A percentile compares a stretch with the other conserved stretches of the same genome.
phyloP scores from a whole-genome alignment of 2,888 invertebrate species.

The Leptopterna dolabrata region DNA sequence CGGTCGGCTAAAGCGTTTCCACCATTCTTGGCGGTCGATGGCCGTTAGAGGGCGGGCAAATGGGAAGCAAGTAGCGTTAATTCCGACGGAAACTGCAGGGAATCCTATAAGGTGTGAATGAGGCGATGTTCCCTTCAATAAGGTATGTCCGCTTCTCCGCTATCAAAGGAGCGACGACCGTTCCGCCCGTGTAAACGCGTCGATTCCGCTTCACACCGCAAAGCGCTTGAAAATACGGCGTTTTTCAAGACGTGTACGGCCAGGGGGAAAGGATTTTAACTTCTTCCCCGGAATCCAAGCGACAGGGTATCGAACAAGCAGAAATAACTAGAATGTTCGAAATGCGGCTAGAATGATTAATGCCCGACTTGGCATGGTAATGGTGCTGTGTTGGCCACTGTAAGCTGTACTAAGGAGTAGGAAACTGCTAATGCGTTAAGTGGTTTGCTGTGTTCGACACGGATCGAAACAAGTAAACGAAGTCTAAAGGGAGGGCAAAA shows the following conservation, averaged over 20 bases:
- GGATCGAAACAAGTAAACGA: slow-evolving; percentile 28
- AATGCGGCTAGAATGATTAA: slow-evolving; percentile 36
- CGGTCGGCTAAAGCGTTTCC: neutral
- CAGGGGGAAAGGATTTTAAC: neutral
- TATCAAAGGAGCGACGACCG: neutral
- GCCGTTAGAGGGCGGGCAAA: neutral
- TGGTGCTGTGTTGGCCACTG: slow-evolving; percentile 31
- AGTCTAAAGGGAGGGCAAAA: slow-evolving; percentile 9
- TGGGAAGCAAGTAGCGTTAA: neutral
- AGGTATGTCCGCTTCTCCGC: neutral
- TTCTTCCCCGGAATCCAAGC: neutral
- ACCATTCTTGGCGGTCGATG: neutral
- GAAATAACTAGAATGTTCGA: slow-evolving; percentile 36
- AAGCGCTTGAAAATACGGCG: neutral
- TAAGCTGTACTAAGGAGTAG: neutral
- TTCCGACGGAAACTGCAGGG: neutral
- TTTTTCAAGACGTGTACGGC: neutral
- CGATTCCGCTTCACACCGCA: neutral
- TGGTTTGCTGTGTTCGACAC: slow-evolving; percentile 52
- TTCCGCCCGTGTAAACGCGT: neutral
- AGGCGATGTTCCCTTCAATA: slow-evolving; percentile 17
- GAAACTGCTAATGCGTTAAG: slow-evolving; percentile 50
- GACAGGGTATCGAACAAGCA: neutral
- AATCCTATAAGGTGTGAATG: slow-evolving; percentile 15
- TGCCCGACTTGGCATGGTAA: slow-evolving; percentile 29